These are phyloP conservation scores for Ceryle rudis DNA, from an alignment of 2,797 vertebrate species.

Conservation along the genomic window DNA sequence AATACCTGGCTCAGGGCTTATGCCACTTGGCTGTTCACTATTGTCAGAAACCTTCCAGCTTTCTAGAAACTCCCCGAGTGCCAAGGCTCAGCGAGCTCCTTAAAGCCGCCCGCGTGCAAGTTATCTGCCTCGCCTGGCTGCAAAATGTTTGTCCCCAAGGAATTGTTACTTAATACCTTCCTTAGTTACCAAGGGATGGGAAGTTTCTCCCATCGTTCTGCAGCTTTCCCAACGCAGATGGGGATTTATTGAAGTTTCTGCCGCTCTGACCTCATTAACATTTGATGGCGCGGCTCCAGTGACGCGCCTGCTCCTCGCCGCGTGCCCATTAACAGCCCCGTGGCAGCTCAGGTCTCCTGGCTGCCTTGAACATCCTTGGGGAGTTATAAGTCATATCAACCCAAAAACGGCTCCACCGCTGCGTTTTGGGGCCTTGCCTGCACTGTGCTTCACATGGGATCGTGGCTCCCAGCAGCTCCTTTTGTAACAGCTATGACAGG, in stretches of 20 bases:
- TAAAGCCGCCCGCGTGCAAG: neutral
- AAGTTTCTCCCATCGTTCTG: conserved; percentile 35
- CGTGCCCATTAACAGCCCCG: neutral
- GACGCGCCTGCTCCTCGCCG: neutral
- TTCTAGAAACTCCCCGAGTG: neutral
- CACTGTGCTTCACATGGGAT: neutral
- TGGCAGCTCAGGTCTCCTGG: neutral
- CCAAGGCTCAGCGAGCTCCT: conserved; percentile 4
- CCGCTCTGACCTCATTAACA: conserved; percentile 6
- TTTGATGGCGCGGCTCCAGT: conserved; percentile 23
- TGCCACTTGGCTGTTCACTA: neutral
- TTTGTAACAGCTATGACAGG: neutral
- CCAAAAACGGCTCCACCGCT: rapidly evolving
- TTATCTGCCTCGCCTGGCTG: conserved; percentile 22
- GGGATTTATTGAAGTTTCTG: conserved; percentile 62
- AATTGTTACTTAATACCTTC: conserved; percentile 39
- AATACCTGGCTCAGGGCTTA: neutral
- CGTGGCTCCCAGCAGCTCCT: neutral
- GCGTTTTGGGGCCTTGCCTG: neutral
- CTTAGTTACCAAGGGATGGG: conserved; percentile 44
- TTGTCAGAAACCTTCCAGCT: conserved; percentile 12
- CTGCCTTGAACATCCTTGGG: neutral
- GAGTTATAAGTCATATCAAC: neutral
- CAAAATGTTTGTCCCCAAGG: conserved; percentile 28
- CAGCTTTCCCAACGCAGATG: conserved; percentile 47